Evolutionary conservation across 2,888 invertebrate genomes (phyloP), one percentile per base, ranked within the genome.

Genomic region (Herminia tarsipennalis): DNA sequence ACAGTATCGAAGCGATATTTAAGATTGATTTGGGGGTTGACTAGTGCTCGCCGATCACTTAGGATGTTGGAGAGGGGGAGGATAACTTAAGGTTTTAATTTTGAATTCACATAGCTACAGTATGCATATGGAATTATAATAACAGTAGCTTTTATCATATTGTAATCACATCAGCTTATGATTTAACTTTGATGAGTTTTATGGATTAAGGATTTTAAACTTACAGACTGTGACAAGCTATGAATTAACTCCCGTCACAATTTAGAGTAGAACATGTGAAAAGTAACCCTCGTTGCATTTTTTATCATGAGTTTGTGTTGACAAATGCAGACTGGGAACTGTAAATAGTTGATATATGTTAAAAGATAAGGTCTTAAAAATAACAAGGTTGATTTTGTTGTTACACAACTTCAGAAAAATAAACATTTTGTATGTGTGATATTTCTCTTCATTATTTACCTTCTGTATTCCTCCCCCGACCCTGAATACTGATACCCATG

Each of bases 341-440:
- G 90, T 90, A 90, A 89, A 90, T 90, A 90, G 90, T 90, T 88
- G 66, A 87, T 88, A 82, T 85, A 86, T 87, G 86, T 88, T 88
- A 84, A 89, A 90, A 83, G 77, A 81, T 88, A 89, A 90, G 89
- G 88, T 86, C 84, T 83, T 86, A 81, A 83, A 59, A 81, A 83
- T 76, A 88, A 88, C 88, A 86, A 89, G 89, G 89, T 90, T 90
- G 89, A 89, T 90, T 91, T 91, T 91, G 91, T 91, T 91, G 90
- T 89, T 91, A 91, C 89, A 88, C 89, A 88, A 90, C 86, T 88
- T 87, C 86, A 86, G 84, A 88, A 89, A 87, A 90, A 90, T 89
- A 91, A 90, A 91, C 91, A 89, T 90, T 90, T 90, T 91, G 90
- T 91, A 90, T 88, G 91, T 90, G 91, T 90, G 91, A 88, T 75